These are phyloP conservation scores for Trachelus stipa DNA, from an alignment of 2,888 invertebrate genomes.

Conservation along the genomic window DNA sequence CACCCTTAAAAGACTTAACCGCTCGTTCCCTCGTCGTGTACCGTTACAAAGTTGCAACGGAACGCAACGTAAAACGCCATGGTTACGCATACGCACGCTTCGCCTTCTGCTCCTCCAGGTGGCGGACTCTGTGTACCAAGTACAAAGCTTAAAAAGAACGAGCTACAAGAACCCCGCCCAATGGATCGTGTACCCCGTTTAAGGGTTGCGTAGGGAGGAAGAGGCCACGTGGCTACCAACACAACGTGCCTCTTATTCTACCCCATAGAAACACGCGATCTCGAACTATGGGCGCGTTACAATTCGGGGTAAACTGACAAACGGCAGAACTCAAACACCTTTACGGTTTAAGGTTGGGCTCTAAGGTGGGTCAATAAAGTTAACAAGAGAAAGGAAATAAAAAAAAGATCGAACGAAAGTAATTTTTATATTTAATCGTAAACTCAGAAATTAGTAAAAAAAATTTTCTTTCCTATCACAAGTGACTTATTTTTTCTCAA, in stretches of 20 bases:
- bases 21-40: background rate
- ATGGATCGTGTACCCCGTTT: constrained; percentile 56
- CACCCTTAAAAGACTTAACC: background rate
- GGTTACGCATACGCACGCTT: constrained; percentile 20
- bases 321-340: constrained; percentile 9
- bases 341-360: constrained; percentile 11
- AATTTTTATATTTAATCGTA: background rate
- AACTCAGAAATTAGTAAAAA: background rate
- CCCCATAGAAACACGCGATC: constrained; percentile 3
- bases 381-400: background rate
- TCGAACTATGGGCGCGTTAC: background rate
- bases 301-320: constrained; percentile 5
- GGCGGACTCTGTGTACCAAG: constrained; percentile 38
- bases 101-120: constrained; percentile 54
- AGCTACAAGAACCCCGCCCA: constrained; percentile 57
- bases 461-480: background rate
- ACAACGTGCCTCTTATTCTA: background rate
- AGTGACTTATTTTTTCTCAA: background rate
- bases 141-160: constrained; percentile 53
- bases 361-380: constrained; percentile 4
- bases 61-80: background rate
- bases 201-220: constrained; percentile 51
- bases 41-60: constrained; percentile 21
- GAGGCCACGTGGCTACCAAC: constrained; percentile 43
- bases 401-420: background rate